Conservation (phyloP, 2,888 invertebrate species). For the Gymnosoma rotundatum region DNA sequence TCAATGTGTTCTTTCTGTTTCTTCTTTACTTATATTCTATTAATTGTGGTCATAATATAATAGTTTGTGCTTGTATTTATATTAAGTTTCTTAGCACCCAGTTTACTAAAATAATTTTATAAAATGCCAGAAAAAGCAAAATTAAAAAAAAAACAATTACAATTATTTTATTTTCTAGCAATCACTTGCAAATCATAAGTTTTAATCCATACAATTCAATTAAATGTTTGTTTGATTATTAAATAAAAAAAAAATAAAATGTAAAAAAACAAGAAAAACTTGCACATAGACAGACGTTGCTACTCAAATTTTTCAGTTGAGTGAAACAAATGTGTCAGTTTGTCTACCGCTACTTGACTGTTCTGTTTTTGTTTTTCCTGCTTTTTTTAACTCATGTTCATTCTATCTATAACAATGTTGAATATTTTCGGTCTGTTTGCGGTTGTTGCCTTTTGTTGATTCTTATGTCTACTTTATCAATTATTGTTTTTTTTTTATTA, state of each 20-base stretch:
- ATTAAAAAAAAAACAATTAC: not conserved
- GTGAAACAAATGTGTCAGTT: slow-evolving; percentile 67
- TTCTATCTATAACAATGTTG: slow-evolving; percentile 24
- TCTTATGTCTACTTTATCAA: slow-evolving; percentile 34
- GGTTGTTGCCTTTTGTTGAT: slow-evolving; percentile 6
- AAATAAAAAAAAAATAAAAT: too few relatives aligned
- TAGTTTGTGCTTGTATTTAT: slow-evolving; percentile 9
- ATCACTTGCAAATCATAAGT: not conserved
- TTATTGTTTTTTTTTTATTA: slow-evolving; percentile 15
- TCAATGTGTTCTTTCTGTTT: not conserved
- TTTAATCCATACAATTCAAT: slow-evolving; percentile 1
- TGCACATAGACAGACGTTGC: slow-evolving; percentile 7
- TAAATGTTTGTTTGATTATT: slow-evolving; percentile 22
- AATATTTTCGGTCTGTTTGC: slow-evolving; percentile 14
- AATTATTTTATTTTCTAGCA: not conserved
- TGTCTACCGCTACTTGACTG: slow-evolving; percentile 65
- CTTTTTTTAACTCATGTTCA: slow-evolving; percentile 7
- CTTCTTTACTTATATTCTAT: not conserved
- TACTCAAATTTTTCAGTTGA: slow-evolving; percentile 14
- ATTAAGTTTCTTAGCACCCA: slow-evolving; percentile 52
- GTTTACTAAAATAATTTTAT: slow-evolving; percentile 28
- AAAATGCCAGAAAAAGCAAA: not conserved
- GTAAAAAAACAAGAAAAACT: slow-evolving; percentile 15
- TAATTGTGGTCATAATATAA: not conserved
- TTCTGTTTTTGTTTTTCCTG: slow-evolving; percentile 30